Evolutionary conservation across 2,113 vertebrate genomes (phyloP), one percentile per base, ranked within the genome.

Genomic region (Corvus moneduloides): DNA sequence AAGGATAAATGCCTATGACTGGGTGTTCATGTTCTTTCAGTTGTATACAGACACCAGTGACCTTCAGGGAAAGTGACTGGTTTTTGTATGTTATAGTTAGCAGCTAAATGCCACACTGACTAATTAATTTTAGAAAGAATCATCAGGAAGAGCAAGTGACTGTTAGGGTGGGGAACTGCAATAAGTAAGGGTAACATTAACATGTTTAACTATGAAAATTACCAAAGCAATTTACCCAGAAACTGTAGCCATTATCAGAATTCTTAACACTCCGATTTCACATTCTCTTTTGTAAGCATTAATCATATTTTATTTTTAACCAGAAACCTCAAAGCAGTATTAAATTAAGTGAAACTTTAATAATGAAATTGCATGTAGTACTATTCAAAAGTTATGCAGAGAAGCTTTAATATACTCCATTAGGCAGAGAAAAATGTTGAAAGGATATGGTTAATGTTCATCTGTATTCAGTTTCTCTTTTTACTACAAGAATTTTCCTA

Each of bases 301-400:
- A 97, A 93, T 97, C 93, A 90, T 84, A 84, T 92, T 97, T 96
- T 97, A 94, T 97, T 97, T 97, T 95, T 96, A 97, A 94, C 94
- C 76, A 81, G 74, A 80, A 96, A 93, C 59, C 94, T 97, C 93
- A 90, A 94, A 95, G 89, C 61, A 22, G 86, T 87, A 97, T 95
- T 95, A 97, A 97, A 97, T 96, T 97, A 96, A 93, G 91, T 97
- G 95, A 95, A 95, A 97, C 89, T 97, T 95, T 84, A 93, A 89
- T 96, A 93, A 95, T 84, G 94, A 94, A 95, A 95, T 90, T 78
- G 37, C 91, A 87, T 75, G 89, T 48, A 67, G 73, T 89, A 48
- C 89, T 95, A 93, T 93, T 93, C 94, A 78, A 73, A 95, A 94
- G 86, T 90, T 95, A 90, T 68, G 80, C 68, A 93, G 91, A 86